Evolutionary conservation across 2,113 vertebrate species (phyloP), one percentile per base, ranked within the genome.

Genomic region (Nycticorax nycticorax): DNA sequence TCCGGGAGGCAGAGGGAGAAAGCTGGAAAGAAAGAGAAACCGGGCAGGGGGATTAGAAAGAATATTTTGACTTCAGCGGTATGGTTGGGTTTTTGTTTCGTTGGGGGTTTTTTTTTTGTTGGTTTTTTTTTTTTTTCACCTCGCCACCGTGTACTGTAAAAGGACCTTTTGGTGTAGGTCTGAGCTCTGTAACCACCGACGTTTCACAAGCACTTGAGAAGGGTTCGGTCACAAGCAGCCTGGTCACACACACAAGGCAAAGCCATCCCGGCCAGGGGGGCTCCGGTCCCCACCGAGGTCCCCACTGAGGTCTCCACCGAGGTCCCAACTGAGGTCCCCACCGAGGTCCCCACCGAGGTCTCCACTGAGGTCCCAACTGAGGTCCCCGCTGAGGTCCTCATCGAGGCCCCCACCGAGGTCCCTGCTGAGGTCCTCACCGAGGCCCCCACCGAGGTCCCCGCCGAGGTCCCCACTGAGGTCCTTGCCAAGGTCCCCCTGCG

Each of bases 161-260:
- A 95, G 95, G 96, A 82, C 88, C 92, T 86, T 32, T 47, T 37
- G 32, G 17, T n/a, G 50, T 41, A 55, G 82, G 95, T 95, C 90
- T 50, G 90, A 94, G 94, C 94, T 93, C 90, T 86, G 91, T 80
- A 86, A 60, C 94, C 95, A 95, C 85, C 85, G 53, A 63, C 71
- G 18, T 7, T 92, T 82, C 97, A 93, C 92, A 52, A 97, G 97
- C 93, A 73, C 92, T 96, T 88, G 94, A 96, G 97, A 97, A 97
- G 97, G 96, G 97, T 96, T 96, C n/a, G 97, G 96, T 92, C 96
- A 97, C 26, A 47, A 76, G 82, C 97, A 97, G 96, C 97, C 95
- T n/a, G 88, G 56, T 93, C 79, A 9, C 87, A 67, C 33, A 12
- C 33, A 16, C n/a, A 12, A 21, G 85, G 48, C 85, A n/a, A 72